Conservation (phyloP, 2,888 invertebrate species). For the Sericinus montela region DNA sequence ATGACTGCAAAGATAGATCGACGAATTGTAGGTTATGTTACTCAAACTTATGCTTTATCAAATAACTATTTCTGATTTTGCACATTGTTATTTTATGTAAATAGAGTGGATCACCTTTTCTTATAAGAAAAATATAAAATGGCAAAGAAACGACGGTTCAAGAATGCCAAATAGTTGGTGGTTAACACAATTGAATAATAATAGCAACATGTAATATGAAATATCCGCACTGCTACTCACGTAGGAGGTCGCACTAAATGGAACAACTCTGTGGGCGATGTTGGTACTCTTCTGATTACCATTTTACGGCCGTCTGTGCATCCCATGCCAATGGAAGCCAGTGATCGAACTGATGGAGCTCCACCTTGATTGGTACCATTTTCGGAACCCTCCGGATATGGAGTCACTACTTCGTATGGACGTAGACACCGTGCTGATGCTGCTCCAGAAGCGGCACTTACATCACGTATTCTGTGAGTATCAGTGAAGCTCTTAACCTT, state of each 20-base stretch:
- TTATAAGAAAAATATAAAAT: neutral
- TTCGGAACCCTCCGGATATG: constrained; percentile 80
- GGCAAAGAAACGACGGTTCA: neutral
- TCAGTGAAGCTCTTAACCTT: constrained; percentile 76
- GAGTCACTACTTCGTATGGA: constrained; percentile 70
- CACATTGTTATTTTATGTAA: neutral
- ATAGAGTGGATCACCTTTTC: neutral
- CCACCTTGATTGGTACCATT: constrained; percentile 80
- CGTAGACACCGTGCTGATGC: constrained; percentile 69
- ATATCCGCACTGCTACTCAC: constrained; percentile 79
- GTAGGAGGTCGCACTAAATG: constrained; percentile 91
- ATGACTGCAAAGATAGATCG: neutral
- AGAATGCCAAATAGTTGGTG: constrained; percentile 30
- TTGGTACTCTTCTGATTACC: constrained; percentile 90
- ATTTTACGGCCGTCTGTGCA: constrained; percentile 93
- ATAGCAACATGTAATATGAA: constrained; percentile 61
- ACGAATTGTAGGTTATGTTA: constrained; percentile 17
- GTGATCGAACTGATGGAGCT: constrained; percentile 86
- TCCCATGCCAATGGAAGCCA: constrained; percentile 92
- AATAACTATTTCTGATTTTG: neutral
- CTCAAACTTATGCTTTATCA: constrained; percentile 3
- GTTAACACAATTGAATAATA: constrained; percentile 70
- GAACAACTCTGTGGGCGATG: constrained; percentile 91
- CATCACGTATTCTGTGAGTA: constrained; percentile 69
- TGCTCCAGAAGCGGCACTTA: constrained; percentile 64